Evolutionary conservation across 2,797 vertebrate species (phyloP).

Genomic region (Premnoplex brunnescens): DNA sequence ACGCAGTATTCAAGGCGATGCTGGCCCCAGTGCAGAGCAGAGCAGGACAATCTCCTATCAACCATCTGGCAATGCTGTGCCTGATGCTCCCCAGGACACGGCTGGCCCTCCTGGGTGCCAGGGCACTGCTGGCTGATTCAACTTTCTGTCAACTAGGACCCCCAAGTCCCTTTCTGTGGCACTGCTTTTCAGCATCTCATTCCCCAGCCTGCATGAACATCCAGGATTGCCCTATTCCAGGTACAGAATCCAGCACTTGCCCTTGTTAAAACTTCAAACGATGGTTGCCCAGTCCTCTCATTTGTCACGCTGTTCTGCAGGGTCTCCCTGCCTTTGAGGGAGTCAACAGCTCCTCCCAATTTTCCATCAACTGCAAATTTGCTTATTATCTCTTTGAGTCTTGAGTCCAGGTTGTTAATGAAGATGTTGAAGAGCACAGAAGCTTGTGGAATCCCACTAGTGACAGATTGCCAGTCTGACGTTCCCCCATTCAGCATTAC

Average conservation of each 20-base stretch:
- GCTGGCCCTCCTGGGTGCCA: neutral
- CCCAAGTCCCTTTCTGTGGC: neutral
- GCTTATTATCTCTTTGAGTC: neutral
- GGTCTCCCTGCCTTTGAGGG: neutral
- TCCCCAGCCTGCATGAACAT: rapidly evolving
- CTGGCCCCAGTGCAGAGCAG: rapidly evolving
- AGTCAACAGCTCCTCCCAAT: neutral
- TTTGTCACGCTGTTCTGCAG: rapidly evolving
- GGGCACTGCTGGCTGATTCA: neutral
- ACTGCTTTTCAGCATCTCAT: neutral
- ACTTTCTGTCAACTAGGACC: rapidly evolving
- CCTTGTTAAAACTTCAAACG: neutral
- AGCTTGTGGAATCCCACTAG: neutral
- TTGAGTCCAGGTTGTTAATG: rapidly evolving
- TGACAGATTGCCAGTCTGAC: rapidly evolving
- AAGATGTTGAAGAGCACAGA: neutral
- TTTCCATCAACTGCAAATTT: neutral
- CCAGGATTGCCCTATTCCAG: rapidly evolving
- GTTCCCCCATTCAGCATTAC: no score
- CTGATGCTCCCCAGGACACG: rapidly evolving
- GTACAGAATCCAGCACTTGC: rapidly evolving
- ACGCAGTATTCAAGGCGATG: rapidly evolving
- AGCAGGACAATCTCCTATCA: neutral
- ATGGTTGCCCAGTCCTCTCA: neutral
- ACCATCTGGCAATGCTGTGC: rapidly evolving